Evolutionary conservation across 2,113 vertebrate species (phyloP), one percentile per base, ranked within the genome.

Genomic region (Nanorana parkeri): DNA sequence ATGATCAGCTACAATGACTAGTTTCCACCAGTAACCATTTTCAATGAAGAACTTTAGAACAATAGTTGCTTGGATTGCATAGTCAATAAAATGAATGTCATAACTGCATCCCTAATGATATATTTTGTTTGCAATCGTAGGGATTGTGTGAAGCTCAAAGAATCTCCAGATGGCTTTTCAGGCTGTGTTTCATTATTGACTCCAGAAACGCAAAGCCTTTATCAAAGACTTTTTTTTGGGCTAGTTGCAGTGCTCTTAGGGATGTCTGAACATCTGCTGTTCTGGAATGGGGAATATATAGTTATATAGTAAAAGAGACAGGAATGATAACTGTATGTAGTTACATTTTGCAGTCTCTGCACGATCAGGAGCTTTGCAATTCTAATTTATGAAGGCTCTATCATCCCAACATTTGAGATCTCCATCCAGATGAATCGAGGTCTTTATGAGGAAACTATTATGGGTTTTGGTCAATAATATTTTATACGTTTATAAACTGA

Each of bases 101-200:
- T 77, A 77, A 65, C 66, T 54, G 10, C 23, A 15, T 65, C 61
- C 36, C 51, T 52, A 77, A 77, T 77, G 19, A 16, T 65, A 47
- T 51, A 26, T 63, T 41, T 76, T 16, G 21, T 19, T 28, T 28
- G 23, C 17, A 36, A 17, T 26, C 52, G 20, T 54, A 24, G 8
- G 61, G 51, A 51, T 65, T 66, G 47, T 65, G 24, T 3, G 15
- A 23, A 16, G 41, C 47, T 19, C 16, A 51, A 64, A 17, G 64
- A 47, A 13, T n/a, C 21, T 51, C 7, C 58, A 64, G 60, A 76
- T 74, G 26, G 29, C 15, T 36, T 20, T 61, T 56, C n/a, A 32
- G 15, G 20, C 19, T 60, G 55, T 21, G 13, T 21, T 23, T 47
- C 11, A 47, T 13, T 47, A 21, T 5, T 24, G 29, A 36, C 7